Evolutionary conservation across 2,888 invertebrate species (phyloP).

Genomic region (Lampropteryx suffumata): DNA sequence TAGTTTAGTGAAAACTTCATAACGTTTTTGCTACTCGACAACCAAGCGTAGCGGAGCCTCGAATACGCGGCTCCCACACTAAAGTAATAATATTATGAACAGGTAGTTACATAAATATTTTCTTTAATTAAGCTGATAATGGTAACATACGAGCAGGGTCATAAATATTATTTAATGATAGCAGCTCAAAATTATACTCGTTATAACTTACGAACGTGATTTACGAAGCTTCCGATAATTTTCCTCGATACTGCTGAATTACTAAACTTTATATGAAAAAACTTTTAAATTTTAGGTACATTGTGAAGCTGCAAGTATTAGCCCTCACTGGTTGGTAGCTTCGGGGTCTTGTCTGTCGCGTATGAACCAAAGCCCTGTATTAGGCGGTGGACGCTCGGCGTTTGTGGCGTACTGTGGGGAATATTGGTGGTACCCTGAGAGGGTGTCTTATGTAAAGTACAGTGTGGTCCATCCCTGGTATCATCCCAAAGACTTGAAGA

Average conservation of each 20-base stretch:
- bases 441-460: conserved; percentile 64
- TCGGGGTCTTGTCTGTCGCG: conserved; percentile 65
- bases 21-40: too few relatives aligned
- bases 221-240: neutral
- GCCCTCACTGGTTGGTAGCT: conserved; percentile 65
- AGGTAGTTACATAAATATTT: too few relatives aligned
- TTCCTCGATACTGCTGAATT: too few relatives aligned
- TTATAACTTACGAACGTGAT: conserved; percentile 6
- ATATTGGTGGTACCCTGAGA: conserved; percentile 59
- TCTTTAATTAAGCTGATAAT: too few relatives aligned
- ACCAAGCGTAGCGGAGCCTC: too few relatives aligned
- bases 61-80: too few relatives aligned
- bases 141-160: too few relatives aligned
- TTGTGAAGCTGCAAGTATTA: conserved; percentile 69
- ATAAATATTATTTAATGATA: too few relatives aligned
- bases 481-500: conserved; percentile 45
- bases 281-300: conserved; percentile 51
- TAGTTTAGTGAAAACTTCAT: too few relatives aligned
- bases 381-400: conserved; percentile 54
- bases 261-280: too few relatives aligned
- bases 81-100: too few relatives aligned
- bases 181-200: too few relatives aligned
- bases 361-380: conserved; percentile 44
- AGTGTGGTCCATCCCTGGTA: conserved; percentile 63
- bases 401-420: conserved; percentile 65